phyloP scores from a whole-genome alignment of 1,140 invertebrate species.

The Drosophila teissieri region DNA sequence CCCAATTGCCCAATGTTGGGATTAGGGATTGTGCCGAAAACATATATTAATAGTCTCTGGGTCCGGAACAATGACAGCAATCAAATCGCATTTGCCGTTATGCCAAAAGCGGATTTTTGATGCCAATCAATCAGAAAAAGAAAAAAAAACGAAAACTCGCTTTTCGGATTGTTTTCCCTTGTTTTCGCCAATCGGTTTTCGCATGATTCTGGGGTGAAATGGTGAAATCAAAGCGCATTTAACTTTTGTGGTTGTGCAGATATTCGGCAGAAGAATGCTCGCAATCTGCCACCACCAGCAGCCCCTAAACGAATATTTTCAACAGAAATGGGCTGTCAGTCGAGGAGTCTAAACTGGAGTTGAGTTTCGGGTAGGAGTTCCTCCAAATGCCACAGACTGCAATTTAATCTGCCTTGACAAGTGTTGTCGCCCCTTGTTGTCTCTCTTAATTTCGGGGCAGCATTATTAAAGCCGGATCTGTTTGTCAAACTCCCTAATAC shows the following conservation, averaged over 20 bases:
- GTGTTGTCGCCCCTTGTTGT: slow-evolving; percentile 38
- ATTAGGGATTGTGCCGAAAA: slow-evolving; percentile 75
- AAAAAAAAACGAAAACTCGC: slow-evolving; percentile 15
- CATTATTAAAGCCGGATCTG: not conserved
- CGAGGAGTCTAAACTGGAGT: not conserved
- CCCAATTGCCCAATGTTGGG: slow-evolving; percentile 68
- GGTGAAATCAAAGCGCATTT: slow-evolving; percentile 80
- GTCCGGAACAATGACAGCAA: slow-evolving; percentile 60
- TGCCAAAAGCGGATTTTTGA: slow-evolving; percentile 78
- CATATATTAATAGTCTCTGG: slow-evolving; percentile 71
- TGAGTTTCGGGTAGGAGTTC: not conserved
- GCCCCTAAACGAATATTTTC: slow-evolving; percentile 42
- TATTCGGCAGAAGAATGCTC: slow-evolving; percentile 28
- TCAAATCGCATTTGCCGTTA: slow-evolving; percentile 79
- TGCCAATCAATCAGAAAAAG: slow-evolving; percentile 76
- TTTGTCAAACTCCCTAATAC: not conserved
- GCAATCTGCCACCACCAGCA: slow-evolving; percentile 20
- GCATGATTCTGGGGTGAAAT: slow-evolving; percentile 61
- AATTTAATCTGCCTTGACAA: slow-evolving; percentile 72
- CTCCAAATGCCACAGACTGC: slow-evolving; percentile 18
- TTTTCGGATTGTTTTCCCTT: slow-evolving; percentile 53
- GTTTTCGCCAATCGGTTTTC: slow-evolving; percentile 37
- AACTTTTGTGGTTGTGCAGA: slow-evolving; percentile 71
- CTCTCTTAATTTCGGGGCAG: slow-evolving; percentile 12
- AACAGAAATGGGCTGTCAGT: slow-evolving; percentile 32